These are phyloP conservation scores for Erebia epiphron DNA, from an alignment of 2,888 invertebrate genomes.

Conservation along the genomic window DNA sequence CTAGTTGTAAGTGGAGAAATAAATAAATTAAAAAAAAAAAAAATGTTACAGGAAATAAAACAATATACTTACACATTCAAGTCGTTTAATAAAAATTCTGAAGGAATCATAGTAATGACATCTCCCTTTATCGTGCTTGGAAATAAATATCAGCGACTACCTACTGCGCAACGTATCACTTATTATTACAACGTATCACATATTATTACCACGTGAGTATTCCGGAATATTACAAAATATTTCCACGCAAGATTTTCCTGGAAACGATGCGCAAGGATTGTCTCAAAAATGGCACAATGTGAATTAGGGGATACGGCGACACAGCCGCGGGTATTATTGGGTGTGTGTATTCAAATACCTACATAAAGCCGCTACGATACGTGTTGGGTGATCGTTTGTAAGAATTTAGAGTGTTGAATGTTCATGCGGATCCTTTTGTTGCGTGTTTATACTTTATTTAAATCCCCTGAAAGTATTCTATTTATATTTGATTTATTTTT, in stretches of 20 bases:
- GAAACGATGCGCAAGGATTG: conserved; percentile 39
- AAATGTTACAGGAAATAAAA: too few relatives aligned
- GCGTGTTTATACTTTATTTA: too few relatives aligned
- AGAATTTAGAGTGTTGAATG: conserved; percentile 10
- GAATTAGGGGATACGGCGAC: conserved; percentile 43
- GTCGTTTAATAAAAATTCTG: too few relatives aligned
- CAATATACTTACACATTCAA: too few relatives aligned
- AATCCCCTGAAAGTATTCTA: too few relatives aligned
- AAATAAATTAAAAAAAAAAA: too few relatives aligned
- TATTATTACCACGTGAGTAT: conserved; percentile 21
- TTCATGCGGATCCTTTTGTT: not conserved
- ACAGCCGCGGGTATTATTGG: conserved; percentile 39
- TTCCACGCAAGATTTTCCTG: conserved; percentile 39
- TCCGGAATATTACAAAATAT: conserved; percentile 37
- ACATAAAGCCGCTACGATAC: conserved; percentile 31
- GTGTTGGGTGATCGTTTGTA: conserved; percentile 36
- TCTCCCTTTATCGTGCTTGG: not conserved
- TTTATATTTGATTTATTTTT: too few relatives aligned
- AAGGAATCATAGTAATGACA: too few relatives aligned
- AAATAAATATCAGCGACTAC: conserved; percentile 3
- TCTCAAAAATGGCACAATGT: conserved; percentile 41
- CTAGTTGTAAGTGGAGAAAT: too few relatives aligned
- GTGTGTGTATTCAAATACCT: conserved; percentile 39
- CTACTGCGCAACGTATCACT: not conserved
- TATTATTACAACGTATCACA: conserved; percentile 8